A percentile compares a stretch with the other conserved stretches of the same genome.
These are phyloP conservation scores for Cephus spinipes DNA, from an alignment of 2,888 invertebrate species.

Conservation along the genomic window DNA sequence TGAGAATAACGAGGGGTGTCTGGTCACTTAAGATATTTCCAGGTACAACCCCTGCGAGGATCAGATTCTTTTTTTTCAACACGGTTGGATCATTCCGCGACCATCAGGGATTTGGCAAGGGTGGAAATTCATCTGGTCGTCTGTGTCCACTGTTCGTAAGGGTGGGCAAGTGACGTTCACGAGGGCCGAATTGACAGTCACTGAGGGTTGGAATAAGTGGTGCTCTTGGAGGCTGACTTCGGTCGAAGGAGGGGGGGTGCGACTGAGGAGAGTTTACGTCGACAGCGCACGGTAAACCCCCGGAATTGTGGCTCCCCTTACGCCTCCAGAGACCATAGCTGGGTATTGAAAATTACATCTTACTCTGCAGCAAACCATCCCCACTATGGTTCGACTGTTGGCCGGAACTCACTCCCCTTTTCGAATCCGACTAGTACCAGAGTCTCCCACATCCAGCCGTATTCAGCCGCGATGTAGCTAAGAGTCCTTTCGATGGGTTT, in stretches of 20 bases:
- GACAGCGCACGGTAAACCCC: constrained; percentile 64
- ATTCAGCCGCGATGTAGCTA: constrained; percentile 6
- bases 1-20: background rate
- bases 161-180: background rate
- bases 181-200: constrained; percentile 42
- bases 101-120: background rate
- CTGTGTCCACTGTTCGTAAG: background rate
- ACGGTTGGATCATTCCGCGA: background rate
- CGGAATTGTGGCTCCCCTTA: constrained; percentile 62
- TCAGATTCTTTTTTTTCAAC: background rate
- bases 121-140: background rate
- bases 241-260: constrained; percentile 31
- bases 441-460: constrained; percentile 26
- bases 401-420: background rate
- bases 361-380: constrained; percentile 46
- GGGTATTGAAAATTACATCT: constrained; percentile 66
- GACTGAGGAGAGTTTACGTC: constrained; percentile 65
- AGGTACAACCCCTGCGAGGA: background rate
- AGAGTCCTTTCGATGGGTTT: constrained; percentile 40
- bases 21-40: background rate
- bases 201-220: constrained; percentile 45
- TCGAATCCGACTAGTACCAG: background rate
- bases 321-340: constrained; percentile 46
- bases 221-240: constrained; percentile 44
- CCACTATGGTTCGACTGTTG: background rate